phyloP scores from a whole-genome alignment of 2,113 vertebrate species.

The Rhadina sibilatrix region DNA sequence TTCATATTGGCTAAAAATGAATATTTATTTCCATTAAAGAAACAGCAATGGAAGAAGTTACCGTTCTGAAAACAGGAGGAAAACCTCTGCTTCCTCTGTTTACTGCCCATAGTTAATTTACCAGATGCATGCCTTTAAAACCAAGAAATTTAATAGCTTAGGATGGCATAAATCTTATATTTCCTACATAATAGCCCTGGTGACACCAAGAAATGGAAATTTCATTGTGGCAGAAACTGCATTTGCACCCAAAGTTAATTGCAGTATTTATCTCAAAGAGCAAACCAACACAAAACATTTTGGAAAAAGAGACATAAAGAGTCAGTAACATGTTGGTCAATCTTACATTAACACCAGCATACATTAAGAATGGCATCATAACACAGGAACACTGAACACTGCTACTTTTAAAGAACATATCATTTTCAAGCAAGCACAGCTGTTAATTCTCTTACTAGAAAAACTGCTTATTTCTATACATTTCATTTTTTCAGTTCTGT shows the following conservation, averaged over 20 bases:
- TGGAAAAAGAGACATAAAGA: background rate
- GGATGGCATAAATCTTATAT: background rate
- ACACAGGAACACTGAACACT: background rate
- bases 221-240: background rate
- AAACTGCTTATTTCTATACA: fast-evolving
- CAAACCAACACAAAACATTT: background rate
- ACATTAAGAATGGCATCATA: background rate
- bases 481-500: background rate
- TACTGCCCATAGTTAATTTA: background rate
- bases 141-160: background rate
- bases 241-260: background rate
- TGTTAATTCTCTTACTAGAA: background rate
- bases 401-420: background rate
- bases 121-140: background rate
- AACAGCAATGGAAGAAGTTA: background rate
- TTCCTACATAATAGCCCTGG: background rate
- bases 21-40: background rate
- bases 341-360: background rate
- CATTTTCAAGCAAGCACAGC: background rate
- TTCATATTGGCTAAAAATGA: background rate
- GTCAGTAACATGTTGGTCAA: background rate
- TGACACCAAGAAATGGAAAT: background rate
- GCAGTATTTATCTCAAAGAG: background rate
- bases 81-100: background rate
- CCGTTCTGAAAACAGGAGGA: background rate